These are phyloP conservation scores for Daboia siamensis DNA, from an alignment of 2,113 vertebrate species.

Conservation along the genomic window DNA sequence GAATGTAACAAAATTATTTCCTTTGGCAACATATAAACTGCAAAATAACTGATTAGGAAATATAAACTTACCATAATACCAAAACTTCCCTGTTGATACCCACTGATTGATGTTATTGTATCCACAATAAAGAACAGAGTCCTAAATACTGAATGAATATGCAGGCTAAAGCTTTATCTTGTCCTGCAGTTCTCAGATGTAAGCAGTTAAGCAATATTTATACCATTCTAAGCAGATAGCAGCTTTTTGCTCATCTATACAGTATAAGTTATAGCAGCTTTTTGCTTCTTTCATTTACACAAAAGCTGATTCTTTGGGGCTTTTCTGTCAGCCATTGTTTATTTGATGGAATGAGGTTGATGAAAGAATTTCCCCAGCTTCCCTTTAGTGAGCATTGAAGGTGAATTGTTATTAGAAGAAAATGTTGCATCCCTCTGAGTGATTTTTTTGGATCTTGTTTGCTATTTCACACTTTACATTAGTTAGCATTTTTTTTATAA, in stretches of 20 bases:
- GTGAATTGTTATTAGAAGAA: conserved; percentile 31
- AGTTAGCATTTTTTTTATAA: conserved; percentile 2
- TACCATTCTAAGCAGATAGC: conserved; percentile 7
- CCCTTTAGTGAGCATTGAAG: conserved; percentile 31
- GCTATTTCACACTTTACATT: not conserved
- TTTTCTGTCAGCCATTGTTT: conserved; percentile 36
- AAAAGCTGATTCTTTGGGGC: conserved; percentile 5
- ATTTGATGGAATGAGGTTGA: not conserved
- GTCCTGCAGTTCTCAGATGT: not conserved
- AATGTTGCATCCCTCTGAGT: not conserved
- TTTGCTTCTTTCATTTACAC: not conserved
- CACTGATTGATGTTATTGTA: not conserved
- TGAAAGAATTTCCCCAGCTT: conserved; percentile 41
- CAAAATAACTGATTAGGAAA: not conserved
- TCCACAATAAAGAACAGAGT: not conserved
- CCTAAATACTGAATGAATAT: not conserved
- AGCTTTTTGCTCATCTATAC: conserved; percentile 8
- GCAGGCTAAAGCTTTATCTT: not conserved
- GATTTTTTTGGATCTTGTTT: not conserved
- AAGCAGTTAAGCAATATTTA: conserved; percentile 28
- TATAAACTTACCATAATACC: not conserved
- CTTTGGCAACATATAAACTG: not conserved
- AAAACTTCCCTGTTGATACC: not conserved
- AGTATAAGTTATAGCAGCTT: conserved; percentile 3
- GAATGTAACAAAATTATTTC: not conserved